Conservation (phyloP, 1,140 invertebrate species). For the Adelges cooleyi region DNA sequence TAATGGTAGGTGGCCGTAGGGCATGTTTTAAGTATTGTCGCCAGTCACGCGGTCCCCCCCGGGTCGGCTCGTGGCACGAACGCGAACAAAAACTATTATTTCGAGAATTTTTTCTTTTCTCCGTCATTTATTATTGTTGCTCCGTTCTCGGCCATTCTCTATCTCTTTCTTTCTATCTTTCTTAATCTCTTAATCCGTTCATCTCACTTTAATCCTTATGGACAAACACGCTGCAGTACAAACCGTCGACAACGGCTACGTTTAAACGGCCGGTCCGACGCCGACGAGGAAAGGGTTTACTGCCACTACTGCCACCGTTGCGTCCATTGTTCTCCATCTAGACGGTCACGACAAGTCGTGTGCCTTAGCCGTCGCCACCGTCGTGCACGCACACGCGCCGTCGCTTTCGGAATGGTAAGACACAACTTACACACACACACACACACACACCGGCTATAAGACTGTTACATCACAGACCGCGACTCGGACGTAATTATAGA, state of each 20-base stretch:
- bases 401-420: neutral
- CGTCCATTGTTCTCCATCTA: constrained; percentile 12
- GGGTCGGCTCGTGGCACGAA: constrained; percentile 20
- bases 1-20: neutral
- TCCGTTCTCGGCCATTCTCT: neutral
- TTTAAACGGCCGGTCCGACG: neutral
- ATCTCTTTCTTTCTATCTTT: too few species aligned
- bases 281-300: neutral
- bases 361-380: neutral
- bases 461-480: too few species aligned
- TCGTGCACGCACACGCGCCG: neutral
- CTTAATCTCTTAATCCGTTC: neutral
- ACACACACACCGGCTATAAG: neutral
- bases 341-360: constrained; percentile 25
- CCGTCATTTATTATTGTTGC: neutral
- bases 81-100: constrained; percentile 21
- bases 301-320: constrained; percentile 7
- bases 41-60: constrained; percentile 10
- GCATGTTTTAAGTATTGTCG: constrained; percentile 7
- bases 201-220: neutral
- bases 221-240: neutral
- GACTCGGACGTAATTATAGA: too few species aligned
- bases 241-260: neutral
- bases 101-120: constrained; percentile 11
- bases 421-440: neutral